Conservation (phyloP, 2,113 vertebrate genomes). For the Rhinopomastus cyanomelas region DNA sequence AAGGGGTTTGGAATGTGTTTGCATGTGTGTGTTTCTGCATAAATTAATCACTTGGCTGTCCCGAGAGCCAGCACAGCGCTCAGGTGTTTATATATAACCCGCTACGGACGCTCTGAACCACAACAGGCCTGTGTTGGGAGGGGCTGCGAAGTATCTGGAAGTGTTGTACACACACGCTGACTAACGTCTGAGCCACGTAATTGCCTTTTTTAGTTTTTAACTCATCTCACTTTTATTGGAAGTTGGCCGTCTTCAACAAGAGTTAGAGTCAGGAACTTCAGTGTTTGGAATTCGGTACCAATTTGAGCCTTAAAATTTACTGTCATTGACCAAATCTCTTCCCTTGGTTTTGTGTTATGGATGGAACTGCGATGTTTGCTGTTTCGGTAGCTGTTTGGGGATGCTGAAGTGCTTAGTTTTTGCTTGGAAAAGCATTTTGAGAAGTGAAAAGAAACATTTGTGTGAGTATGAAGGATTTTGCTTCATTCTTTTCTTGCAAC, state of each 20-base stretch:
- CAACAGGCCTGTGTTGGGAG: background rate
- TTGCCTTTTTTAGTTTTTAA: background rate
- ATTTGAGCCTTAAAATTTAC: background rate
- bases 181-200: background rate
- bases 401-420: background rate
- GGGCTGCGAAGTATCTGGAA: background rate
- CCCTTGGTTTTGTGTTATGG: background rate
- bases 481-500: accelerated
- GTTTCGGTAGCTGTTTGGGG: background rate
- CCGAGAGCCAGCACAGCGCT: background rate
- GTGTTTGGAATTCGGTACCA: background rate
- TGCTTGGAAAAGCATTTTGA: background rate
- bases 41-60: background rate
- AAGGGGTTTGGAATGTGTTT: background rate
- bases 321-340: background rate
- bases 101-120: background rate
- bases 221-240: background rate
- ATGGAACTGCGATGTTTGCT: background rate
- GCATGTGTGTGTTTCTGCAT: background rate
- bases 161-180: background rate
- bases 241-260: background rate
- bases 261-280: background rate
- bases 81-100: background rate
- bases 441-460: background rate
- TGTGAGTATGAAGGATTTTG: background rate